phyloP scores from a whole-genome alignment of 2,113 vertebrate species.

The Pantherophis guttatus region DNA sequence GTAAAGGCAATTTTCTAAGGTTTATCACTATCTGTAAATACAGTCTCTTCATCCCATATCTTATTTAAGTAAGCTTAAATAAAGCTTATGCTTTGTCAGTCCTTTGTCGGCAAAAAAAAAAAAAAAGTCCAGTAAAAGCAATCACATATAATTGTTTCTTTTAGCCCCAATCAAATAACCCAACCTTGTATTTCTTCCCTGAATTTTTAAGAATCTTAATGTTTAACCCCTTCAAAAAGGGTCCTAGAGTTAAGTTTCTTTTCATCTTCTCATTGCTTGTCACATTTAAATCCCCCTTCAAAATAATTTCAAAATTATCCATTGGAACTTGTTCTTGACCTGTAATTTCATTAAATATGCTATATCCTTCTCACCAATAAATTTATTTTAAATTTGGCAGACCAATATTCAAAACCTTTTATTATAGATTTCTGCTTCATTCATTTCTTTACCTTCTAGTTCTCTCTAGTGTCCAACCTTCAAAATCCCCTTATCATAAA shows the following conservation, averaged over 20 bases:
- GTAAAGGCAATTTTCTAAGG: neutral
- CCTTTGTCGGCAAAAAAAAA: neutral
- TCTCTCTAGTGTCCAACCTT: too few relatives aligned
- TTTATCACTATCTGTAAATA: neutral
- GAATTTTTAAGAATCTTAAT: neutral
- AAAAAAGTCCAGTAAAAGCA: neutral
- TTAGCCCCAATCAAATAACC: neutral
- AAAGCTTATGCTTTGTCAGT: neutral
- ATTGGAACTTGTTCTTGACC: too few relatives aligned
- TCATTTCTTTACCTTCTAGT: too few relatives aligned
- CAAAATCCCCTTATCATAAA: too few relatives aligned
- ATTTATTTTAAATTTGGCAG: too few relatives aligned
- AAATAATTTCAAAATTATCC: too few relatives aligned
- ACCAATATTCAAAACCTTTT: too few relatives aligned
- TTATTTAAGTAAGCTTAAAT: neutral
- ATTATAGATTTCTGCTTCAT: too few relatives aligned
- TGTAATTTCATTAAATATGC: too few relatives aligned
- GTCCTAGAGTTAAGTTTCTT: neutral
- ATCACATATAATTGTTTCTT: neutral
- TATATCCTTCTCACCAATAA: too few relatives aligned
- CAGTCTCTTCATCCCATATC: neutral
- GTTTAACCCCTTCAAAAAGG: neutral
- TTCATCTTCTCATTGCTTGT: neutral
- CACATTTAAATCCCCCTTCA: too few relatives aligned
- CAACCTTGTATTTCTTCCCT: neutral